Conservation (phyloP, 2,888 invertebrate genomes). For the Gastrophysa polygoni region DNA sequence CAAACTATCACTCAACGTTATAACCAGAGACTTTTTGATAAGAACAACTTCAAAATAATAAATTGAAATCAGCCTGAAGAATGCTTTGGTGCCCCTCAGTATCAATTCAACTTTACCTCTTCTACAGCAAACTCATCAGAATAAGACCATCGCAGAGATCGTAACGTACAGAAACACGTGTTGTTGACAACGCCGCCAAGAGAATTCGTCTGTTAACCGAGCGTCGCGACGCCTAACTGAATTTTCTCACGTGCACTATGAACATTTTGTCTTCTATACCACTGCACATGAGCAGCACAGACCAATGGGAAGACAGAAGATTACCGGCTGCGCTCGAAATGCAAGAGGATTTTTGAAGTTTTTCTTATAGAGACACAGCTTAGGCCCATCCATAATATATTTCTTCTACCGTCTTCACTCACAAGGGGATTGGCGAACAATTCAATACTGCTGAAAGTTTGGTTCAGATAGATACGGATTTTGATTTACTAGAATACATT, state of each 20-base stretch:
- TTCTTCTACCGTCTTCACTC: not conserved
- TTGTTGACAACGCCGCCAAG: constrained; percentile 26
- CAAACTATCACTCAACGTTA: no score
- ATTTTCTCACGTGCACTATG: constrained; percentile 45
- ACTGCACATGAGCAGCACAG: constrained; percentile 18
- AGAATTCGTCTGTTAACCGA: constrained; percentile 32
- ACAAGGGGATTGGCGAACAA: not conserved
- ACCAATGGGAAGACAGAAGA: constrained; percentile 36
- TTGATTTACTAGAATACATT: no score
- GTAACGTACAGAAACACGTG: constrained; percentile 20
- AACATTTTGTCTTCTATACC: constrained; percentile 13
- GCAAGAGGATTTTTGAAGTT: constrained; percentile 1
- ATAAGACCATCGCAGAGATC: constrained; percentile 10
- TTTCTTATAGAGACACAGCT: not conserved
- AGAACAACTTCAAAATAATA: no score
- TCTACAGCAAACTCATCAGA: not conserved
- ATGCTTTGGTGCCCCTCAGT: no score
- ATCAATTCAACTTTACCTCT: not conserved
- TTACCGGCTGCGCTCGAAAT: constrained; percentile 18
- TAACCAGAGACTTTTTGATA: no score
- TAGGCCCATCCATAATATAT: not conserved
- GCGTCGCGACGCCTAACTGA: constrained; percentile 48
- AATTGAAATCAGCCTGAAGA: no score
- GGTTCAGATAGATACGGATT: no score
- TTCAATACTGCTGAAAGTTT: not conserved